phyloP scores from a whole-genome alignment of 2,113 vertebrate species.

The Hyperopisus bebe region DNA sequence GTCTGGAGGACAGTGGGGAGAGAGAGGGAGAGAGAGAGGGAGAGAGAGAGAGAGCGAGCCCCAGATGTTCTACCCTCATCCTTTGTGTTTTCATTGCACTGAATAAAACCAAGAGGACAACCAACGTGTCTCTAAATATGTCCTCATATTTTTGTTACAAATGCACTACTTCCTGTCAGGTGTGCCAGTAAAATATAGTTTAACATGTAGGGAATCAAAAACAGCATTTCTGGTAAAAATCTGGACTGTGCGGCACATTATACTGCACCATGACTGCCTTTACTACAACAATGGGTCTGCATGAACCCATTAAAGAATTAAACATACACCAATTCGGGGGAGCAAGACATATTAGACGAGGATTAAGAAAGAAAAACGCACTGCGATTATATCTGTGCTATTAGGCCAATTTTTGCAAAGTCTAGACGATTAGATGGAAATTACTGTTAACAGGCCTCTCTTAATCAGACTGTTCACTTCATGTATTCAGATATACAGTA shows the following conservation, averaged over 20 bases:
- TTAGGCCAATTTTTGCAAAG: neutral
- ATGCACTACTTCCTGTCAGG: neutral
- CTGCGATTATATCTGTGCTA: neutral
- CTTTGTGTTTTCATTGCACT: neutral
- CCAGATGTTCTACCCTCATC: neutral
- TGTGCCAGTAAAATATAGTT: neutral
- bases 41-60: neutral
- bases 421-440: constrained; percentile 8
- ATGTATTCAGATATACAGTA: constrained; percentile 48
- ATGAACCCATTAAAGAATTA: constrained; percentile 3
- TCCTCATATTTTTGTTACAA: constrained; percentile 4
- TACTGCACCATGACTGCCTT: neutral
- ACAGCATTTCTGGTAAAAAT: neutral
- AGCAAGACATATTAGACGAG: neutral
- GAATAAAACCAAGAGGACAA: neutral
- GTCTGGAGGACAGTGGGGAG: neutral
- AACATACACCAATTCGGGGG: neutral
- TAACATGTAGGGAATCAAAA: neutral
- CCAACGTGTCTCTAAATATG: neutral
- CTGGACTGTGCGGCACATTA: neutral
- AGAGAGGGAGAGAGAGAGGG: neutral
- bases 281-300: neutral
- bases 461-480: constrained; percentile 39
- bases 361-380: constrained; percentile 10
- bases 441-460: constrained; percentile 1